Evolutionary conservation across 2,888 invertebrate genomes (phyloP).

Genomic region (Xestia rhomboidea): DNA sequence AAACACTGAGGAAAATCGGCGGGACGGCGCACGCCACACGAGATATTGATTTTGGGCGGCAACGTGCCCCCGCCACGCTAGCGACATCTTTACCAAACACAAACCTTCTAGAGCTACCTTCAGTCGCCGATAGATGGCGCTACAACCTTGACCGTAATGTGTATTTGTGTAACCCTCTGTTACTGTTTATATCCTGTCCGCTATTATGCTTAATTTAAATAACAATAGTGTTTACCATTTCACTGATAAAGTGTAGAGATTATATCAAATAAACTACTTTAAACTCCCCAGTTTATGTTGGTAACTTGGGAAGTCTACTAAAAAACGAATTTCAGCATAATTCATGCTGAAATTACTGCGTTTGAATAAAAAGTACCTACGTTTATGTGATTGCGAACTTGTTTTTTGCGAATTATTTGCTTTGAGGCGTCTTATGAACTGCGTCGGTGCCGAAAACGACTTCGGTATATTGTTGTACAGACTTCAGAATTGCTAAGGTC

Average conservation of each 20-base stretch:
- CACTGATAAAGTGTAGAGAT: slow-evolving; percentile 28
- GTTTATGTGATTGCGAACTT: slow-evolving; percentile 1
- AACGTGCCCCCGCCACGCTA: slow-evolving; percentile 71
- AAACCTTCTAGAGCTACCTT: slow-evolving; percentile 45
- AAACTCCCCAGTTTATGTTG: slow-evolving; percentile 1
- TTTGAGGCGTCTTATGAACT: background rate
- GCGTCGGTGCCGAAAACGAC: background rate
- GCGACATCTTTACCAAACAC: slow-evolving; percentile 74
- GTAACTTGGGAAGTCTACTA: background rate
- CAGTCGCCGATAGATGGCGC: slow-evolving; percentile 77
- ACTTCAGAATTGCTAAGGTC: background rate
- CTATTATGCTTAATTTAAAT: slow-evolving; percentile 24
- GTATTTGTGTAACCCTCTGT: slow-evolving; percentile 9
- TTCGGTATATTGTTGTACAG: no score
- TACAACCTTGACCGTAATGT: slow-evolving; percentile 48
- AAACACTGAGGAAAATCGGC: slow-evolving; percentile 84
- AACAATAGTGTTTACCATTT: slow-evolving; percentile 22
- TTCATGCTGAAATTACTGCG: no score
- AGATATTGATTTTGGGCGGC: slow-evolving; percentile 89
- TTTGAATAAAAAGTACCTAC: slow-evolving; percentile 1
- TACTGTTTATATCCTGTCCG: slow-evolving; percentile 24
- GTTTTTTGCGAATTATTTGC: background rate
- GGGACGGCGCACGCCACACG: slow-evolving; percentile 83
- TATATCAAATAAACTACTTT: slow-evolving; percentile 4
- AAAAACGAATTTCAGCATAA: background rate